Evolutionary conservation across 2,797 vertebrate genomes (phyloP).

Genomic region (Esox lucius): DNA sequence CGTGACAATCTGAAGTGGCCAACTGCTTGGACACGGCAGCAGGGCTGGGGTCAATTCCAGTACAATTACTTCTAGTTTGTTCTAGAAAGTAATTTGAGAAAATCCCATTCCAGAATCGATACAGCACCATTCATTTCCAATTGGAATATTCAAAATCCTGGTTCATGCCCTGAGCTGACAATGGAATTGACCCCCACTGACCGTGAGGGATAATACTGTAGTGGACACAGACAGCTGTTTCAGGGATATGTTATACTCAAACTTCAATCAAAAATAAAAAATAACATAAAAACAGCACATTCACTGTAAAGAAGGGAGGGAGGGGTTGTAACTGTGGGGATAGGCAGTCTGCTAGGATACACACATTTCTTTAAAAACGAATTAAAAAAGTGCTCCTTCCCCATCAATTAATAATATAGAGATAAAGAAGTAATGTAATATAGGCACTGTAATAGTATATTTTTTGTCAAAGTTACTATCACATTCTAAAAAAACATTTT

Average conservation of each 20-base stretch:
- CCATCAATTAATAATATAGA: slow-evolving; percentile 16
- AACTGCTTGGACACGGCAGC: not conserved
- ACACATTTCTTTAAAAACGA: slow-evolving; percentile 17
- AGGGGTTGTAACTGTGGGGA: slow-evolving; percentile 30
- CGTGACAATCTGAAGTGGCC: not conserved
- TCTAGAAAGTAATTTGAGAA: not conserved
- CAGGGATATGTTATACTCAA: slow-evolving; percentile 33
- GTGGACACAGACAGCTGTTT: slow-evolving; percentile 16
- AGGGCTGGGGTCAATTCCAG: not conserved
- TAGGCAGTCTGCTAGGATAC: slow-evolving; percentile 20
- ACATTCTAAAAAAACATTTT: not conserved
- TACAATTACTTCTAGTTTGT: not conserved
- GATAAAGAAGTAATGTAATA: slow-evolving; percentile 23
- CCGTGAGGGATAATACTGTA: not conserved
- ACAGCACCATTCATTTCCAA: not conserved
- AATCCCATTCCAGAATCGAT: not conserved
- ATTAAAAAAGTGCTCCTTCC: slow-evolving; percentile 21
- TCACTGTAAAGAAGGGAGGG: not conserved
- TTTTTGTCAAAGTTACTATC: not conserved
- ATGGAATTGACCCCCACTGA: not conserved
- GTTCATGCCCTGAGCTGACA: not conserved
- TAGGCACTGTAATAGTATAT: slow-evolving; percentile 57
- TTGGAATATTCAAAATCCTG: not conserved
- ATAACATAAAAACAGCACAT: slow-evolving; percentile 41
- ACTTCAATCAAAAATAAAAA: slow-evolving; percentile 8